A percentile compares a stretch with the other conserved stretches of the same genome.
phyloP scores from a whole-genome alignment of 2,797 vertebrate genomes.

The Tenualosa thibaudeaui region DNA sequence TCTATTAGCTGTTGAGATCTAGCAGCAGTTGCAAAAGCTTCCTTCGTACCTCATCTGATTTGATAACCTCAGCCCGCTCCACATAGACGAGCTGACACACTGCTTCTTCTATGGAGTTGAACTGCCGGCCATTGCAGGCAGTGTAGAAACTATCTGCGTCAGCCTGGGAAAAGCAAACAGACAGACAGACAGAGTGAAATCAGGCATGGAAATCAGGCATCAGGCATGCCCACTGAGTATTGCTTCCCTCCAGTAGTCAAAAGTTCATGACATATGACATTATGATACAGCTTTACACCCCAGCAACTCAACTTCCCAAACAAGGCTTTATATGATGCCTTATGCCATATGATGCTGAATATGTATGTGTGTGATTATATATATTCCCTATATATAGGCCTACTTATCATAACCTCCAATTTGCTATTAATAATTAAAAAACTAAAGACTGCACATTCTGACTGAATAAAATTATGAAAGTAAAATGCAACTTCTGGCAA shows the following conservation, averaged over 20 bases:
- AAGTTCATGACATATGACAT: background rate
- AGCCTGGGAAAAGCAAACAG: constrained; percentile 66
- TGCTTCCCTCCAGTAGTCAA: background rate
- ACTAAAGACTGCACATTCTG: too few relatives aligned
- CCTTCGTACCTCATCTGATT: constrained; percentile 85
- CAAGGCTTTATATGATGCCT: background rate
- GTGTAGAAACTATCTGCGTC: constrained; percentile 96
- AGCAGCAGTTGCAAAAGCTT: background rate
- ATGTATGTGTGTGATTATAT: too few relatives aligned
- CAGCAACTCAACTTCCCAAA: background rate
- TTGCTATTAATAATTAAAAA: too few relatives aligned
- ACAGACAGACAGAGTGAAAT: background rate
- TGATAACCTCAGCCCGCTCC: constrained; percentile 93
- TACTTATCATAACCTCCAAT: too few relatives aligned
- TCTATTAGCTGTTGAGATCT: background rate
- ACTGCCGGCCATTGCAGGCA: constrained; percentile 90
- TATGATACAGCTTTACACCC: background rate
- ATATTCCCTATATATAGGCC: too few relatives aligned
- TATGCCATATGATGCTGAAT: background rate
- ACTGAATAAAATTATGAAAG: too few relatives aligned
- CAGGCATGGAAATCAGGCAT: too few relatives aligned
- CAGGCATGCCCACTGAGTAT: background rate
- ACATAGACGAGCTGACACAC: constrained; percentile 96
- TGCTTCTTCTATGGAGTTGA: constrained; percentile 97
- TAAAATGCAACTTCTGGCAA: too few relatives aligned